Conservation (phyloP, 2,888 invertebrate genomes). For the Melangyna quadrimaculata region DNA sequence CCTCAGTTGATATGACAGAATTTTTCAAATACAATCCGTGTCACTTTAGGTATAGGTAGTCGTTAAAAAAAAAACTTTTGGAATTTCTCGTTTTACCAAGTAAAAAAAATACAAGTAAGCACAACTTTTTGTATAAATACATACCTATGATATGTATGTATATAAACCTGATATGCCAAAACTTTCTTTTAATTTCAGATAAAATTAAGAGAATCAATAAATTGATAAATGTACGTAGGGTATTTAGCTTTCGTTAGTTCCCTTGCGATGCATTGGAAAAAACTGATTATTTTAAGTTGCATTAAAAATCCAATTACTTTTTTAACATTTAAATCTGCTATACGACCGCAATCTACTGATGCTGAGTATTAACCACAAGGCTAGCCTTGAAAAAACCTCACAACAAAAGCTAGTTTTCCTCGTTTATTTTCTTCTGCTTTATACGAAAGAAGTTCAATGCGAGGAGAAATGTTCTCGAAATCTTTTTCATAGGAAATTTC, state of each 20-base stretch:
- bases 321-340: not conserved
- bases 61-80: not conserved
- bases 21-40: not conserved
- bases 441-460: not conserved
- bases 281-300: too few species aligned
- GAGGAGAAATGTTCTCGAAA: not conserved
- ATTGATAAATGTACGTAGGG: too few species aligned
- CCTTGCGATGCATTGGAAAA: too few species aligned
- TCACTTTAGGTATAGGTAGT: not conserved
- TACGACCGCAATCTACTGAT: not conserved
- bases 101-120: too few species aligned
- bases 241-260: too few species aligned
- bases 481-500: not conserved
- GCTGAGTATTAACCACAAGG: not conserved
- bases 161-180: too few species aligned
- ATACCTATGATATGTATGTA: too few species aligned
- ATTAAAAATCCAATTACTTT: too few species aligned
- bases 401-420: not conserved
- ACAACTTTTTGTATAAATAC: too few species aligned
- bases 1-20: slow-evolving; percentile 2
- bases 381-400: not conserved
- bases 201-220: too few species aligned
- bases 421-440: not conserved
- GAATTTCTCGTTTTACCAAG: too few species aligned
- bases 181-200: too few species aligned